Evolutionary conservation across 2,797 vertebrate species (phyloP), one percentile per base, ranked within the genome.

Genomic region (Microctenopoma steveboyesi): DNA sequence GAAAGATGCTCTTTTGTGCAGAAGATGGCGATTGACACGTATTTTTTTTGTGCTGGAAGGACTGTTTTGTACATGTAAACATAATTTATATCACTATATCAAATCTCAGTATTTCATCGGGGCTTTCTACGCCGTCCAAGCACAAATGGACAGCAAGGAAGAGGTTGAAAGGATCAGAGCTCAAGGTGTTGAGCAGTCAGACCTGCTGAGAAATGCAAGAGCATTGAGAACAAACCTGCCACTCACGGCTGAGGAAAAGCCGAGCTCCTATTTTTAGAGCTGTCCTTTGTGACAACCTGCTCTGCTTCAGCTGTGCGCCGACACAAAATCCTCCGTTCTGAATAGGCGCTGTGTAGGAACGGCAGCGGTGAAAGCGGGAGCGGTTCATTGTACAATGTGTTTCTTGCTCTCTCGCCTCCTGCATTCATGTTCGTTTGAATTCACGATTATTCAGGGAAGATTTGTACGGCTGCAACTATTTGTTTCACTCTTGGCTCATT

Each of bases 221-320:
- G 66, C 76, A 18, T 60, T 48, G 74, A 85, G 81, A 88, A 82
- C 75, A 81, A 86, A 87, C 86, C 90, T 90, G 91, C 91, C 91
- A 88, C 86, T 90, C 87, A 84, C 71, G 64, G 81, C 79, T 46
- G 73, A 88, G 79, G 87, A 88, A 87, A 84, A 90, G 74, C 85
- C 8, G 0, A 55, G 80, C 69, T 74, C 67, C 93, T 94, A 94
- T 95, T 93, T 94, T 93, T 94, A 93, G 93, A 90, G 72, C 76
- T 39, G 83, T 93, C 86, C 91, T 92, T 84, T 90, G 91, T 91
- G 90, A 91, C 86, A 87, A 80, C 86, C 83, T 88, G 86, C 89
- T 82, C 85, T 73, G 86, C 87, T 88, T 84, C 89, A 87, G 86
- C 84, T 85, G 83, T 72, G 77, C 73, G 12, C 47, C 60, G 78